Conservation (phyloP, 2,797 vertebrate genomes). For the Oreortyx pictus region DNA sequence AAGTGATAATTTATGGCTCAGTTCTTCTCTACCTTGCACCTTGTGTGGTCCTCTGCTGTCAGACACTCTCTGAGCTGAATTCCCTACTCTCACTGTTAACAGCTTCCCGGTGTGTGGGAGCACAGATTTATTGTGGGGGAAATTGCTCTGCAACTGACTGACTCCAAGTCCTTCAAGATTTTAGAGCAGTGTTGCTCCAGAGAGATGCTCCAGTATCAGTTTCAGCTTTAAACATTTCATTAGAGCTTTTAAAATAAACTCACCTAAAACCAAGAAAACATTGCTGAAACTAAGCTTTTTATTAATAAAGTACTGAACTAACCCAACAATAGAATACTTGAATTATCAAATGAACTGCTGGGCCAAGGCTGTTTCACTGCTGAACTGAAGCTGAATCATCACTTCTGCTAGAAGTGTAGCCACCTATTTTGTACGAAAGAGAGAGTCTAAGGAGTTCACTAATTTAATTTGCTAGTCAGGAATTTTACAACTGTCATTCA, state of each 20-base stretch:
- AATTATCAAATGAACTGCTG: neutral
- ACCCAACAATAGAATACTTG: neutral
- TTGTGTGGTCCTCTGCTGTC: constrained; percentile 51
- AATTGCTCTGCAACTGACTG: neutral
- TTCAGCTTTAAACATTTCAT: constrained; percentile 46
- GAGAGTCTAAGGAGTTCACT: neutral
- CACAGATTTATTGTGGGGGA: constrained; percentile 11
- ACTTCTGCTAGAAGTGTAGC: neutral
- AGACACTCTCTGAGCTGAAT: neutral
- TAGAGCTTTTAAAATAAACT: constrained; percentile 42
- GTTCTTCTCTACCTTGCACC: neutral
- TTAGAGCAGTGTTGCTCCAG: constrained; percentile 6
- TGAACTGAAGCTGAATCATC: neutral
- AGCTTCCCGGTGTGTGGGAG: constrained; percentile 7
- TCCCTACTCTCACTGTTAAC: neutral
- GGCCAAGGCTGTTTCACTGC: neutral
- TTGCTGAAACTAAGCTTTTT: neutral
- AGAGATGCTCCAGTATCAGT: constrained; percentile 28
- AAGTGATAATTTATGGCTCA: neutral
- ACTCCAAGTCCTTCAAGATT: neutral
- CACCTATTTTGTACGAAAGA: neutral
- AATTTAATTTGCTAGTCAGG: neutral
- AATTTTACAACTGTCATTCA: neutral
- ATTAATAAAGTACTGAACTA: constrained; percentile 33
- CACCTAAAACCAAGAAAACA: constrained; percentile 31